Evolutionary conservation across 2,113 vertebrate species (phyloP).

Genomic region (Erythrocercus mccallii): DNA sequence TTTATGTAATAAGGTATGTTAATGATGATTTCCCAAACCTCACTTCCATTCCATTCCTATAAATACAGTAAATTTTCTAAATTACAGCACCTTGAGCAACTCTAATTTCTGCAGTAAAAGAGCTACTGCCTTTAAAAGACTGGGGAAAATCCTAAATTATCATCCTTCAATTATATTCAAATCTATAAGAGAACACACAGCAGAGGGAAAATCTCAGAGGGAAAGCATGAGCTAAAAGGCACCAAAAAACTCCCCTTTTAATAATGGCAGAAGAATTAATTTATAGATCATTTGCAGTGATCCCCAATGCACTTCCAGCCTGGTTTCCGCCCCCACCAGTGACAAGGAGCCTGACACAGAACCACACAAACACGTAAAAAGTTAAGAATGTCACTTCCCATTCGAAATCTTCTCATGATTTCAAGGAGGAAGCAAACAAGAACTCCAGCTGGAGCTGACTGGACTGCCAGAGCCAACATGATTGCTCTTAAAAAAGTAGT

Average conservation of each 20-base stretch:
- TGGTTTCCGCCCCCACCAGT: background rate
- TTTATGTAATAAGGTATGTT: accelerated
- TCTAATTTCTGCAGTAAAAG: background rate
- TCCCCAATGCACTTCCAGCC: background rate
- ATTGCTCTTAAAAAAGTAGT: background rate
- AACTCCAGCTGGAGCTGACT: background rate
- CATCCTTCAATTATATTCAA: background rate
- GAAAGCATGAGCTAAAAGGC: background rate
- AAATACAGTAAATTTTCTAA: background rate
- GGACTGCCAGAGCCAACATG: background rate
- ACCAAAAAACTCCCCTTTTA: background rate
- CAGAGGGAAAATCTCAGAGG: background rate
- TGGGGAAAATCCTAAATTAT: background rate
- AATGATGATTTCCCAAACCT: background rate
- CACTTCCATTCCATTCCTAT: background rate
- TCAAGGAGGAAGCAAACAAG: background rate
- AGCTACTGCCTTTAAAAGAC: background rate
- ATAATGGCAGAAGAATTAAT: background rate
- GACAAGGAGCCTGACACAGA: background rate
- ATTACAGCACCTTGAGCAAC: background rate
- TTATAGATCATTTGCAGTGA: background rate
- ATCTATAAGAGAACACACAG: background rate
- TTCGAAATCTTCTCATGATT: background rate
- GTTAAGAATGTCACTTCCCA: background rate
- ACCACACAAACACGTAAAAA: background rate